Base-by-base conservation (phyloP, 92 coral and sea anemone genomes). In the Plumapathes pennacea region DNA sequence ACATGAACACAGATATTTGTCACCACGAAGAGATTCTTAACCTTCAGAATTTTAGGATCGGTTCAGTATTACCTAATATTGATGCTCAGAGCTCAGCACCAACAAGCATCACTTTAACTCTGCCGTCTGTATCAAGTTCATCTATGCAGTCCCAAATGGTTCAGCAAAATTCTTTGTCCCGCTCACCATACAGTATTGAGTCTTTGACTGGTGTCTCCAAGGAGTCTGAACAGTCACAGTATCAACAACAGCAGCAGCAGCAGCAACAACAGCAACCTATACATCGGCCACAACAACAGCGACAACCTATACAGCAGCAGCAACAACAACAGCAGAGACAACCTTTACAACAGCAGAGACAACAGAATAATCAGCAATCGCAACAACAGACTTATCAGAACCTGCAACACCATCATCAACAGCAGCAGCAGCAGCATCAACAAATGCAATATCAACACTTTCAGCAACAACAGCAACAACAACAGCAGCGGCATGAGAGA, bases 141-240 rank as follows among this genome's bases (percentile, higher is more conserved):
- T 40, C 19, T 20, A 14, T 66, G 4, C 53, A n/a, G n/a, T n/a
- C n/a, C n/a, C n/a, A 38, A 10, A 44, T 39, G 31, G 40, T 38
- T 28, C 59, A 69, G 30, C 5, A 55, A 20, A 60, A 50, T 1
- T 76, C 56, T 24, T 59, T 59, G 7, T 83, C 72, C 3, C 86
- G 96, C 10, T 48, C 78, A 62, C 80, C 96, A 2, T 78, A 87
- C 45, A 87, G 96, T 36, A 87, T 87, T 10, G 96, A 80, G 39
- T 77, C 96, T 2, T 38, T 87, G 54, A 85, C 96, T 27, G 86
- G 96, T 4, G 24, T 71, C 31, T 38, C 79, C 1, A 38, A 13
- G 38, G 55, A 69, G 2, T n/a, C 54, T 11, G 60, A 56, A 5
- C 82, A 61, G 18, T 26, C 70, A 56, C 69, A 67, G 9, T 29